A percentile compares a stretch with the other conserved stretches of the same genome.
These are phyloP conservation scores for Mesochorus sp. DNA, from an alignment of 2,888 invertebrate genomes.

Conservation along the genomic window DNA sequence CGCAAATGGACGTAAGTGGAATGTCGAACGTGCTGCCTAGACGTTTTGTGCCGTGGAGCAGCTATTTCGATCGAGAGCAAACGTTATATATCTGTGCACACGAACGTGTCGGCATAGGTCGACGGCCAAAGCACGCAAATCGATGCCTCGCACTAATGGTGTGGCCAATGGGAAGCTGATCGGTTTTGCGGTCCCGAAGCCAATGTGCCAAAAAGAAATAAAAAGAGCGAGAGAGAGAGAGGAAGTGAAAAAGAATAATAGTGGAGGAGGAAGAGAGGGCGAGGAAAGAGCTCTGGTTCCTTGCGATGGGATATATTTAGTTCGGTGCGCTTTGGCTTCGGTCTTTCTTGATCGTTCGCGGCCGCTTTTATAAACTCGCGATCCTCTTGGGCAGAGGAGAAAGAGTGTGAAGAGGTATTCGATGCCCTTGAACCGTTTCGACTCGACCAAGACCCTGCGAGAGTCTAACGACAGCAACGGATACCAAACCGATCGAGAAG, in stretches of 20 bases:
- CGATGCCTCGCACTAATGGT: slow-evolving; percentile 51
- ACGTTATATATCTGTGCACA: slow-evolving; percentile 1
- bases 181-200: slow-evolving; percentile 48
- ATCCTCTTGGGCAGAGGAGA: slow-evolving; percentile 43
- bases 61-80: slow-evolving; percentile 64
- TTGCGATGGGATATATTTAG: slow-evolving; percentile 55
- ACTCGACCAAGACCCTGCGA: slow-evolving; percentile 63
- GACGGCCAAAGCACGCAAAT: slow-evolving; percentile 53
- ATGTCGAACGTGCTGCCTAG: slow-evolving; percentile 65
- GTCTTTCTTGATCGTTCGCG: slow-evolving; percentile 17
- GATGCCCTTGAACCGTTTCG: slow-evolving; percentile 65
- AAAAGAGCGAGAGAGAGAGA: background rate
- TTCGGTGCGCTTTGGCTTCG: slow-evolving; percentile 39
- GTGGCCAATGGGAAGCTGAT: slow-evolving; percentile 54
- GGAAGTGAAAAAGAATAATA: background rate
- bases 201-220: background rate
- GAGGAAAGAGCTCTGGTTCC: slow-evolving; percentile 22
- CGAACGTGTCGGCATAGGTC: slow-evolving; percentile 28
- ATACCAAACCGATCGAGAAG: slow-evolving; percentile 13
- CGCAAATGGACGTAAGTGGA: slow-evolving; percentile 63
- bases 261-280: background rate
- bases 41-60: slow-evolving; percentile 47
- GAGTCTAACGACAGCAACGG: slow-evolving; percentile 10
- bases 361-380: slow-evolving; percentile 17
- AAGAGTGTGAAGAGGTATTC: slow-evolving; percentile 45